Percentiles rank a stretch among this genome's conserved stretches.
Evolutionary conservation across 2,797 vertebrate genomes (phyloP).

Genomic region (Tamandua tetradactyla): DNA sequence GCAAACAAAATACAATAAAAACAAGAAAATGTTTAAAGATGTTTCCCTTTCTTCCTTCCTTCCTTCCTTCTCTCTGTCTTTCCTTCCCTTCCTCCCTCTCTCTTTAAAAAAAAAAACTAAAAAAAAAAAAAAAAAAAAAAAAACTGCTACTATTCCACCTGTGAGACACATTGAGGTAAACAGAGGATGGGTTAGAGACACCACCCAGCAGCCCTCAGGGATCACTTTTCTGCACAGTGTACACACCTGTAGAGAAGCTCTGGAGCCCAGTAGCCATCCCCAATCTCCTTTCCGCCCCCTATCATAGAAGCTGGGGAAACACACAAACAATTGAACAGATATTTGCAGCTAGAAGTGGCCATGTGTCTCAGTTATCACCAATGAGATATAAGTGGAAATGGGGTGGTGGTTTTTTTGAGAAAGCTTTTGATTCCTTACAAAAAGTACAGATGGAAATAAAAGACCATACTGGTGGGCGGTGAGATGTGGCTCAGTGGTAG

Average conservation of each 20-base stretch:
- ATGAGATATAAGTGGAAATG: neutral
- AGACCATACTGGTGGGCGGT: too few relatives aligned
- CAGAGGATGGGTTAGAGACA: neutral
- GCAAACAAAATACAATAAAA: too few relatives aligned
- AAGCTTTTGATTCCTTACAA: neutral
- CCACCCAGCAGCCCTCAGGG: neutral
- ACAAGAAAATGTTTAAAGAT: too few relatives aligned
- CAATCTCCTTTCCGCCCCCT: neutral
- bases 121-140: too few relatives aligned
- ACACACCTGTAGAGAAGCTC: neutral
- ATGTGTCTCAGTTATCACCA: neutral
- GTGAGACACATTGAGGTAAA: too few relatives aligned
- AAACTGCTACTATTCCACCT: neutral
- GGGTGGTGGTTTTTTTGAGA: neutral
- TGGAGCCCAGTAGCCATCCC: neutral
- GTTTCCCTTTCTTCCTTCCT: too few relatives aligned
- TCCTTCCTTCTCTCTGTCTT: too few relatives aligned
- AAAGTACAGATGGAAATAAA: neutral
- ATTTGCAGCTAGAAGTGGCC: neutral
- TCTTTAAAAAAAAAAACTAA: too few relatives aligned
- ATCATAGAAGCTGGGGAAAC: neutral
- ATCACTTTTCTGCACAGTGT: neutral
- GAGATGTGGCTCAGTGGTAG: too few relatives aligned
- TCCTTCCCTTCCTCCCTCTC: too few relatives aligned
- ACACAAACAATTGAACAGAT: neutral